Evolutionary conservation across 2,797 vertebrate genomes (phyloP), one percentile per base, ranked within the genome.

Genomic region (Melopsittacus undulatus): DNA sequence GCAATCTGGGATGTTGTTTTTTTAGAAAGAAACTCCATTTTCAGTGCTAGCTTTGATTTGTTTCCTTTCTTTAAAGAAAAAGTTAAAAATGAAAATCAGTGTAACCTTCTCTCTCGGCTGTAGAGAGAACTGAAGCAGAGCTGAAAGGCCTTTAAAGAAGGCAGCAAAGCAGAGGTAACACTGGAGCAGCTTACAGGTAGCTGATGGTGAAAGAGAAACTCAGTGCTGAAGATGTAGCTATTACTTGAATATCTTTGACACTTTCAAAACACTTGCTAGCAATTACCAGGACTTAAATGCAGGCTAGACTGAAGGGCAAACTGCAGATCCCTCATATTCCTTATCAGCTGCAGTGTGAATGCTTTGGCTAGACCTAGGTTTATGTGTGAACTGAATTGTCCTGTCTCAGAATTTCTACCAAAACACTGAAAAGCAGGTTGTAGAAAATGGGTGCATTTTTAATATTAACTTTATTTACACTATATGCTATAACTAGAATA

Each of bases 121-220:
- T 46, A 57, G 54, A 42, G 68, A 74, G 67, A 89, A 52, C 21
- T 64, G 77, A 54, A 82, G 81, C 78, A 95, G 83, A 93, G 82
- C 87, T 29, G 48, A 88, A 73, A 22, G 18, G 8, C 7, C 36
- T 87, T 83, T 82, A 90, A 76, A 51, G 42, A 66, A 78, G 48
- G 80, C 70, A 90, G 49, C 52, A 78, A 32, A 81, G 9, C 0
- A 0, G 48, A 72, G 36, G 26, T 34, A 68, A 4, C 17, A 14
- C 43, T 34, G 43, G 27, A 64, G 40, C 69, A 74, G 30, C 29
- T 82, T 74, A 32, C 61, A 83, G 62, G 49, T 17, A 42, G 59
- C 30, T 1, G 2, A 59, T 22, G 52, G 26, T 18, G 59, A 34
- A 73, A 87, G 59, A 79, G 51, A 85, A 80, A 81, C 64, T 70